A percentile compares a stretch with the other conserved stretches of the same genome.
Conservation (phyloP, 2,797 vertebrate species). For the Schizopygopsis pylzovi region DNA sequence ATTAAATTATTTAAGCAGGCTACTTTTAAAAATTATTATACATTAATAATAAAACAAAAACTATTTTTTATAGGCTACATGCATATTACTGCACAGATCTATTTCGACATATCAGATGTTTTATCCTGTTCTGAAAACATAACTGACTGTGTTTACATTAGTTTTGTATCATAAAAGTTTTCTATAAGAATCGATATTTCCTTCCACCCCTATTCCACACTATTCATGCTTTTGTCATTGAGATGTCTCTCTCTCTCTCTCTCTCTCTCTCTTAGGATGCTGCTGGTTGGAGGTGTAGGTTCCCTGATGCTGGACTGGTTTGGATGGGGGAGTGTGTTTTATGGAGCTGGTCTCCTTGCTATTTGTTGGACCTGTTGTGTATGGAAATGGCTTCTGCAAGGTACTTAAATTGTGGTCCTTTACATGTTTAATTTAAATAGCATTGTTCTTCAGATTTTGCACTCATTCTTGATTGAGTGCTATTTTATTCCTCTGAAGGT, state of each 20-base stretch:
- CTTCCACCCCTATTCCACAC: background rate
- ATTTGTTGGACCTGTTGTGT: slow-evolving; percentile 84
- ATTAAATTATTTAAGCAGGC: background rate
- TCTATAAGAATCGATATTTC: background rate
- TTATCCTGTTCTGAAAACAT: too few species aligned
- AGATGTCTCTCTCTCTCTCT: slow-evolving; percentile 46
- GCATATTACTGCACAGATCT: too few species aligned
- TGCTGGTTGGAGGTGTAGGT: slow-evolving; percentile 85
- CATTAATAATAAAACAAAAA: background rate
- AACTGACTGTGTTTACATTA: too few species aligned
- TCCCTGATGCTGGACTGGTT: slow-evolving; percentile 85
- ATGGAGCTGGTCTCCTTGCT: slow-evolving; percentile 80
- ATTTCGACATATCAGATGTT: too few species aligned
- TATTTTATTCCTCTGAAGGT: background rate
- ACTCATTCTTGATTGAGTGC: slow-evolving; percentile 6
- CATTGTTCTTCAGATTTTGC: slow-evolving; percentile 4
- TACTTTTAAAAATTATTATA: background rate
- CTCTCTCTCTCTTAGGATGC: slow-evolving; percentile 73
- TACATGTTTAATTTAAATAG: background rate
- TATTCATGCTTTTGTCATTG: background rate
- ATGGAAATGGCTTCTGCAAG: slow-evolving; percentile 81
- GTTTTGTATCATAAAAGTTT: background rate
- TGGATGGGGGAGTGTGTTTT: slow-evolving; percentile 91
- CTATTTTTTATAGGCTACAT: background rate
- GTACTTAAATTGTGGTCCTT: slow-evolving; percentile 64